Conservation (phyloP, 1,140 invertebrate genomes). For the Sogatella furcifera region DNA sequence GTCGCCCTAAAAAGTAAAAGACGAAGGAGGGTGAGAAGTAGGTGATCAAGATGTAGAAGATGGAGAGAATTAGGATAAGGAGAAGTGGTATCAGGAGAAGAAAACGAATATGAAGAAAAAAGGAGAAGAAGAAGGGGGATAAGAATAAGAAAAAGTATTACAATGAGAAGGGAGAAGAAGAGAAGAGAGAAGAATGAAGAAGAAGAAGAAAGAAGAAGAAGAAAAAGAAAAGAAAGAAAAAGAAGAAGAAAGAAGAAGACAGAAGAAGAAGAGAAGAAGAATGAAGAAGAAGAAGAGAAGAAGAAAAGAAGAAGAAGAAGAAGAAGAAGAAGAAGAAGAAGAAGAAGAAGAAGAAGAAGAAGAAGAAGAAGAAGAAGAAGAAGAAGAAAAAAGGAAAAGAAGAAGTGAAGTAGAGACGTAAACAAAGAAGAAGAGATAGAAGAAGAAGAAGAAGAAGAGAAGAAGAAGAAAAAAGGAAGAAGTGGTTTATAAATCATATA, state of each 20-base stretch:
- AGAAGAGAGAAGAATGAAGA: constrained; percentile 1
- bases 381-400: not conserved
- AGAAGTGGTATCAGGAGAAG: too few species aligned
- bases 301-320: constrained; percentile 5
- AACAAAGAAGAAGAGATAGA: not conserved
- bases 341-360: constrained; percentile 28
- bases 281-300: not conserved
- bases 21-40: too few species aligned
- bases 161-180: not conserved
- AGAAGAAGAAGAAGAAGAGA: too few species aligned
- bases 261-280: constrained; percentile 1
- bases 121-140: too few species aligned
- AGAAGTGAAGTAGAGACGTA: too few species aligned
- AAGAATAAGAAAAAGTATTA: too few species aligned
- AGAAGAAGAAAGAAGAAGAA: not conserved
- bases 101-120: too few species aligned
- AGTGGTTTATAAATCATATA: too few species aligned
- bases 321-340: constrained; percentile 33
- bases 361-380: constrained; percentile 6
- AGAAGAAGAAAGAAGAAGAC: constrained; percentile 33
- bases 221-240: constrained; percentile 30
- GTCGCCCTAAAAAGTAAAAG: not conserved
- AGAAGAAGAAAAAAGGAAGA: too few species aligned
- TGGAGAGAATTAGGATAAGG: too few species aligned
- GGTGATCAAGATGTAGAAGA: too few species aligned